Conservation (phyloP, 2,888 invertebrate species). For the Poecilobothrus nobilitatus region DNA sequence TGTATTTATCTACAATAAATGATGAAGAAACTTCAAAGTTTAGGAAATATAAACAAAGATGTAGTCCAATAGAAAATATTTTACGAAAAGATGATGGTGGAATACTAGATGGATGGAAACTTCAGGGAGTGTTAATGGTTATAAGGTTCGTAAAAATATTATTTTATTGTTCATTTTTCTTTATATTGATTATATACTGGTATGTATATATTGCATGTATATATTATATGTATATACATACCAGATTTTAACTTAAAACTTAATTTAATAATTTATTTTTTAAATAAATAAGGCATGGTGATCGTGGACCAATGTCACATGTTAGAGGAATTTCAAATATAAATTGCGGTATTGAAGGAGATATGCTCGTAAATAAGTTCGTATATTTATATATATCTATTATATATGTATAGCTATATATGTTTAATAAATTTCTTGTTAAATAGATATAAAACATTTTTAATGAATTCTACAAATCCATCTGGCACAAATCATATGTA, state of each 20-base stretch:
- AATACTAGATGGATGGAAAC: constrained; percentile 41
- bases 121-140: constrained; percentile 55
- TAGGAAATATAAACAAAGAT: constrained; percentile 57
- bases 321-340: constrained; percentile 68
- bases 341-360: constrained; percentile 57
- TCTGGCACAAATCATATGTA: constrained; percentile 50
- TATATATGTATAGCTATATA: background rate
- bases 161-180: background rate
- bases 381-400: constrained; percentile 11
- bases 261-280: too few species aligned
- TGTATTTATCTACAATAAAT: constrained; percentile 27
- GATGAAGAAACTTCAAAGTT: constrained; percentile 54
- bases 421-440: background rate
- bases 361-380: constrained; percentile 41
- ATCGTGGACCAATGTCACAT: constrained; percentile 78
- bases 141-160: constrained; percentile 62
- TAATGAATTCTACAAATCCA: constrained; percentile 34
- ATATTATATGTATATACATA: background rate
- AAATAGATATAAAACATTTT: constrained; percentile 39
- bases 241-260: background rate
- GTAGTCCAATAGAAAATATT: constrained; percentile 65
- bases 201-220: too few species aligned
- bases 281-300: constrained; percentile 54
- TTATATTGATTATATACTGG: background rate
- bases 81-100: constrained; percentile 61